Evolutionary conservation across 2,113 vertebrate genomes (phyloP), one percentile per base, ranked within the genome.

Genomic region (Xenotilapia longispinis): DNA sequence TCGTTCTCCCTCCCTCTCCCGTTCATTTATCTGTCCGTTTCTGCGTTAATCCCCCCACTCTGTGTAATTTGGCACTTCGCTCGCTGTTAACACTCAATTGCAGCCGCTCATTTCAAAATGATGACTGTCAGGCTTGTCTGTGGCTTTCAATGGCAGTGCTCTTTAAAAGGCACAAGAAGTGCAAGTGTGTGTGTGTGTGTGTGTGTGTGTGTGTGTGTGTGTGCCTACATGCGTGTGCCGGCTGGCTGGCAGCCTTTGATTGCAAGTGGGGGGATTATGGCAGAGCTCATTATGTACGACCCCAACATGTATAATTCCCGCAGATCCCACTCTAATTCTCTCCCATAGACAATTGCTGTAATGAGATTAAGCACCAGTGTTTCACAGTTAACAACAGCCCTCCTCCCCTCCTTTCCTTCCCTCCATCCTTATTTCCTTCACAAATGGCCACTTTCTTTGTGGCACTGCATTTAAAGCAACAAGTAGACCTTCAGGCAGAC

Each of bases 11-110:
- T 84, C 55, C 2, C 94, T 87, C 86, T 75, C 84, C 84, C 87
- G 31, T 89, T 93, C 92, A 90, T 95, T 95, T 93, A 94, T 95
- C 95, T 92, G 91, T 93, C 88, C 51, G n/a, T 91, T 90, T 91
- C 88, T 80, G 53, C 75, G 54, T 91, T 95, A 94, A 94, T 92
- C 89, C 95, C 21, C 17, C 87, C 91, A 86, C 91, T 92, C 94
- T 86, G 88, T 93, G 91, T 94, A 91, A 94, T 94, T 95, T 95
- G 88, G 87, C 91, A 90, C 91, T 92, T 90, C 8, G 40, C 90
- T 87, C 9, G 84, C 88, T 93, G 93, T 93, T 91, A 92, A 93
- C 87, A 90, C 91, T 92, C 94, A 93, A 90, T 94, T 93, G 94
- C 91, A 92, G 93, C 70, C 75, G 84, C 90, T 95, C 90, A 80